Evolutionary conservation across 2,797 vertebrate genomes (phyloP).

Genomic region (Smutsia temminckii): DNA sequence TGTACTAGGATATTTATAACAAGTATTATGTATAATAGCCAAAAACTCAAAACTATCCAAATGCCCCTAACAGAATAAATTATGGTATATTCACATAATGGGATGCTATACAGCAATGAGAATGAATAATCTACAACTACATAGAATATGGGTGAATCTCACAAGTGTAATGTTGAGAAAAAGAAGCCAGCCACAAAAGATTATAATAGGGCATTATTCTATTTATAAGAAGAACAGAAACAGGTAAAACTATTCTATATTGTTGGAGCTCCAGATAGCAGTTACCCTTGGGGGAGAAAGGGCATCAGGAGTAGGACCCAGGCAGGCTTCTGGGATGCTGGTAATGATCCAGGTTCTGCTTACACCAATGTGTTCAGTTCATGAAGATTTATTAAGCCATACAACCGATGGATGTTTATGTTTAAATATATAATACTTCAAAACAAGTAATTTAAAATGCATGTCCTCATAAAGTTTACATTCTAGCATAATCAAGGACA

Average conservation of each 20-base stretch:
- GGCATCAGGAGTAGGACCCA: neutral
- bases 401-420: neutral
- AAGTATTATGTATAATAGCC: neutral
- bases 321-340: neutral
- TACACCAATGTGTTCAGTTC: neutral
- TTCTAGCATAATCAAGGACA: neutral
- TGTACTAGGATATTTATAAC: neutral
- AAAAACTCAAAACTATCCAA: conserved; percentile 7
- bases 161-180: neutral
- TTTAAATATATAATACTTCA: neutral
- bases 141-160: neutral
- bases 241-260: neutral
- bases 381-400: conserved; percentile 5
- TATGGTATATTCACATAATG: neutral
- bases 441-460: neutral
- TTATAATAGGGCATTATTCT: neutral
- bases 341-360: neutral
- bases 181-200: neutral
- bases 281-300: neutral
- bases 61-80: neutral
- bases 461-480: neutral
- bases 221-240: neutral
- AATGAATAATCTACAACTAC: neutral
- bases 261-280: neutral
- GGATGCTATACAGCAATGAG: neutral